Conservation (phyloP, 2,113 vertebrate species). For the Parus major region DNA sequence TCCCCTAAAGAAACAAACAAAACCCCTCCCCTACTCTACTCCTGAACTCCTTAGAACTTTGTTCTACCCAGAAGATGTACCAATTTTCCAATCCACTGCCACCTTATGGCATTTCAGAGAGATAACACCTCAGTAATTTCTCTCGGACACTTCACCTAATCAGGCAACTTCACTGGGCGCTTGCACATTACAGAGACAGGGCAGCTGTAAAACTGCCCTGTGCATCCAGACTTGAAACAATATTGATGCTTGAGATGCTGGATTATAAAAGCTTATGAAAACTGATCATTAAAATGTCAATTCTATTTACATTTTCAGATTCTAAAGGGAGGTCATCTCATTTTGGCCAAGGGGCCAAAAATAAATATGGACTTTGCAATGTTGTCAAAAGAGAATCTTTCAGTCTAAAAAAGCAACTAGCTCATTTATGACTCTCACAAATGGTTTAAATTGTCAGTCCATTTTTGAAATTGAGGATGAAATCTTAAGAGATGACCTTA, state of each 20-base stretch:
- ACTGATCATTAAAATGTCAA: neutral
- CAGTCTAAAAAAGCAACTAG: neutral
- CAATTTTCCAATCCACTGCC: slow-evolving; percentile 52
- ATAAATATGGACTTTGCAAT: slow-evolving; percentile 18
- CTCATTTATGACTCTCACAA: neutral
- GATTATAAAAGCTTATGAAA: neutral
- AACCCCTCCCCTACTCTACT: neutral
- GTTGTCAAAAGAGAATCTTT: slow-evolving; percentile 36
- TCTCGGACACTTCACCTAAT: accelerated
- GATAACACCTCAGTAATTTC: slow-evolving; percentile 21
- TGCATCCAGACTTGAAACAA: neutral
- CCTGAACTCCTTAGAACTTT: neutral
- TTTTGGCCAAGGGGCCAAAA: slow-evolving; percentile 1
- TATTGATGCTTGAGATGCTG: neutral
- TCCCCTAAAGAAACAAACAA: neutral
- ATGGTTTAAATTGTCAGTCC: neutral
- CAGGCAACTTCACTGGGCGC: neutral
- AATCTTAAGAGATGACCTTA: neutral
- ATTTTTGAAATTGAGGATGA: neutral
- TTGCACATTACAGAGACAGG: neutral
- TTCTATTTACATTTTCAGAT: slow-evolving; percentile 34
- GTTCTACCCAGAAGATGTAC: neutral
- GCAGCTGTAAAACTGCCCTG: neutral
- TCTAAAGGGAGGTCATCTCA: slow-evolving; percentile 17
- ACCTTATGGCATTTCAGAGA: slow-evolving; percentile 58